These are phyloP conservation scores for Siniperca chuatsi DNA, from an alignment of 2,113 vertebrate species.

Conservation along the genomic window DNA sequence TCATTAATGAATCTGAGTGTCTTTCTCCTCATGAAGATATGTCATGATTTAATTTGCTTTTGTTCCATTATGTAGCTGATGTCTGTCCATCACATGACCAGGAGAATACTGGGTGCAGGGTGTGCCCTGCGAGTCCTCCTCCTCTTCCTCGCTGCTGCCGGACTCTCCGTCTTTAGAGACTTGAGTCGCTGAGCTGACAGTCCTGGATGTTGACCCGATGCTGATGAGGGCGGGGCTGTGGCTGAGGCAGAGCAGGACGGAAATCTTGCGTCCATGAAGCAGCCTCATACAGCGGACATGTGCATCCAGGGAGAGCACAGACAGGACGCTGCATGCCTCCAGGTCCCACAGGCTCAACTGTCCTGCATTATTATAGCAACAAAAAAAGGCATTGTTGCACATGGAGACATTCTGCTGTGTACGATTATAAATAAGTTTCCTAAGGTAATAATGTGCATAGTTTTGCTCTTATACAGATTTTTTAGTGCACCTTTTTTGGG, in stretches of 20 bases:
- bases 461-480: not conserved
- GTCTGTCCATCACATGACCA: not conserved
- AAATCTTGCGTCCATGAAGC: constrained; percentile 3
- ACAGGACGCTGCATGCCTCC: constrained; percentile 61
- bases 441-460: not conserved
- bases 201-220: constrained; percentile 52
- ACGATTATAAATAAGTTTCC: not conserved
- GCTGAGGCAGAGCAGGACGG: constrained; percentile 67
- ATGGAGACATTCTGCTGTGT: not conserved
- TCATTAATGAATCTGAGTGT: not conserved
- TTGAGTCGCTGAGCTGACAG: constrained; percentile 13
- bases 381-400: not conserved
- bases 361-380: constrained; percentile 25
- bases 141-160: constrained; percentile 78
- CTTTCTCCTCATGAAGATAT: not conserved
- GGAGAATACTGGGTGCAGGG: not conserved
- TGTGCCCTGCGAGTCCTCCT: constrained; percentile 14
- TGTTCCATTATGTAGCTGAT: not conserved
- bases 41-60: not conserved
- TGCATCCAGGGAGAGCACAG: constrained; percentile 74
- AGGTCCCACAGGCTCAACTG: constrained; percentile 78
- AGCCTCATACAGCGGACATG: constrained; percentile 64
- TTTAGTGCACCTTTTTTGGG: not conserved
- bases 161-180: constrained; percentile 58
- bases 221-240: constrained; percentile 73